Evolutionary conservation across 2,888 invertebrate genomes (phyloP), one percentile per base, ranked within the genome.

Genomic region (Polydesmus complanatus): DNA sequence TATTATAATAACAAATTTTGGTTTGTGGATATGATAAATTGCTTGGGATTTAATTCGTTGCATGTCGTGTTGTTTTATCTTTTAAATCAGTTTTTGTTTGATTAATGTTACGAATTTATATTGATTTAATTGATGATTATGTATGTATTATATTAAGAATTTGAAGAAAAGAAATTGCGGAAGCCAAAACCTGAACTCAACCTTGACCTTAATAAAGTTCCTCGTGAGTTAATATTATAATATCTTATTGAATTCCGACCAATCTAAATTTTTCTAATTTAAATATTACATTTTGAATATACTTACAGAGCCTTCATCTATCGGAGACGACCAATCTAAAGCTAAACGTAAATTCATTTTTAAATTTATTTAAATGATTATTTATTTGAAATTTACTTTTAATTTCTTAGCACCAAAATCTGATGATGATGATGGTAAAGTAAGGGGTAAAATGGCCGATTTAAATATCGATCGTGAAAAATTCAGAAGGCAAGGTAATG

Each of bases 391-490:
- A n/a, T n/a, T n/a, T n/a, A n/a, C n/a, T n/a, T n/a, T n/a, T n/a
- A n/a, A n/a, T 37, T 37, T 37, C 14, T 5, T 37, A 37, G 37
- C 37, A 37, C 37, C 37, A 8, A 37, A 37, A 14, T 8, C 37
- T 8, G 37, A 51, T 49, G n/a, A 50, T 23, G 61, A 56, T 26
- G 88, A 88, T 67, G 66, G 65, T 58, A 61, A 67, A 73, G 78
- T 70, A 23, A 70, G 69, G 61, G 66, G 68, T 37, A 70, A 73
- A 1, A 67, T 74, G 26, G 73, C 72, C 0, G 90, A 91, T 70
- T 87, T 88, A 72, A 90, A 90, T 73, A 80, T 82, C 0, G 90
- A 88, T 69, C 88, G 82, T 73, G 89, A 90, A 70, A 87, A 85
- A 73, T 84, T 85, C 75, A 85, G 86, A 71, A 83, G 83, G 69